Percentiles rank a stretch among this genome's conserved stretches.
Conservation (phyloP, 1,140 invertebrate species). For the Macrobrachium nipponense region DNA sequence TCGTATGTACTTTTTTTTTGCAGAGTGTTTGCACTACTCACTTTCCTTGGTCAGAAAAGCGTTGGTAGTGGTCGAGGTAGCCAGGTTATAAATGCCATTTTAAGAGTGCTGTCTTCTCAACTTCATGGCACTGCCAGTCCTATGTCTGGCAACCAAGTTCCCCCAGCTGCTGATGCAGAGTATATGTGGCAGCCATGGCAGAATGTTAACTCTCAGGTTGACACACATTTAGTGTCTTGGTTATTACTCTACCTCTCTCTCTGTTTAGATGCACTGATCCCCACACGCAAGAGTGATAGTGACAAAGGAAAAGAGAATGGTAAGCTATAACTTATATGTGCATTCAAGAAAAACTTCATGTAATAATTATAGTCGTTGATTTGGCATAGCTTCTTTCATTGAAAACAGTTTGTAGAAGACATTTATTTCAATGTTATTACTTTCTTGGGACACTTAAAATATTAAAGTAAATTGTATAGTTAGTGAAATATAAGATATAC, state of each 20-base stretch:
- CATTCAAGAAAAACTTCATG: no score
- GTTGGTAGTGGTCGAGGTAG: slow-evolving; percentile 68
- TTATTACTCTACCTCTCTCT: slow-evolving; percentile 81
- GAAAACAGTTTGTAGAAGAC: no score
- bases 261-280: slow-evolving; percentile 75
- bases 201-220: slow-evolving; percentile 69
- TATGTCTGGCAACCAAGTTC: background rate
- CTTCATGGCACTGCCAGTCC: slow-evolving; percentile 64
- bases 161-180: slow-evolving; percentile 3
- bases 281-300: slow-evolving; percentile 64
- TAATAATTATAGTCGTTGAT: no score
- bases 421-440: no score
- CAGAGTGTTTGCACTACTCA: slow-evolving; percentile 87
- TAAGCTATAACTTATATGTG: slow-evolving; percentile 3
- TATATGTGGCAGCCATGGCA: slow-evolving; percentile 44
- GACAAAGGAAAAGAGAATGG: slow-evolving; percentile 65
- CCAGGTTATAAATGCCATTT: slow-evolving; percentile 68
- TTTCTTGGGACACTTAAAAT: no score
- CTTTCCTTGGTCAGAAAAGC: slow-evolving; percentile 87
- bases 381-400: no score
- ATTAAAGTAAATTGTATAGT: no score
- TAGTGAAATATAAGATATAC: no score
- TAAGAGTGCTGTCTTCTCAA: slow-evolving; percentile 69
- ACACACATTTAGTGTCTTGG: slow-evolving; percentile 82
- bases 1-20: slow-evolving; percentile 59